Percentiles rank a stretch among this genome's conserved stretches.
These are phyloP conservation scores for Holacanthella duospinosa DNA, from an alignment of 2,888 invertebrate species.

Conservation along the genomic window DNA sequence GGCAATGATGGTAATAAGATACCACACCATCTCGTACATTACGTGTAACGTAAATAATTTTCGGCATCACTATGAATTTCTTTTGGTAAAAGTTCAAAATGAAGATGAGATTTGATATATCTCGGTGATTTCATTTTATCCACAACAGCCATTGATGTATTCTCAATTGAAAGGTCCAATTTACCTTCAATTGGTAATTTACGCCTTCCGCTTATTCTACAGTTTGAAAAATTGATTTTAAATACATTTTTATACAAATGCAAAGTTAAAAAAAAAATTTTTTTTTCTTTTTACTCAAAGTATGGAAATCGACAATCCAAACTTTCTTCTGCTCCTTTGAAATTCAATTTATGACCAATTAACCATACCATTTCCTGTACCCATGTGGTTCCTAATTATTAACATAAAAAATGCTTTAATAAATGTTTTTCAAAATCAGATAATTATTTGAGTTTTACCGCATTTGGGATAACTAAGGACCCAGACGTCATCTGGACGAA, in stretches of 20 bases:
- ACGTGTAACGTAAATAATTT: constrained; percentile 74
- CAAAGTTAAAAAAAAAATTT: no score
- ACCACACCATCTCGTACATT: constrained; percentile 78
- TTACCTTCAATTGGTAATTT: background rate
- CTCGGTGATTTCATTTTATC: constrained; percentile 32
- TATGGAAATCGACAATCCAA: constrained; percentile 57
- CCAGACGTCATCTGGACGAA: constrained; percentile 1
- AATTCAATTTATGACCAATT: constrained; percentile 53
- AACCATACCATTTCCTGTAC: constrained; percentile 65
- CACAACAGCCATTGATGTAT: constrained; percentile 1
- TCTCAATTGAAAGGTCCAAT: background rate
- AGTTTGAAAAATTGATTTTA: no score
- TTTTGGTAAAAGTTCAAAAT: constrained; percentile 38
- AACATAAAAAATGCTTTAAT: no score
- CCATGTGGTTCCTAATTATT: no score
- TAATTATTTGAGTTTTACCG: no score
- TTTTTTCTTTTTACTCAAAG: constrained; percentile 63
- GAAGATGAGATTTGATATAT: constrained; percentile 39
- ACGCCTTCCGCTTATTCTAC: background rate
- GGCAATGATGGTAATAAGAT: constrained; percentile 66
- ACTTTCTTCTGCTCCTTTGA: constrained; percentile 47
- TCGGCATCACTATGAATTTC: constrained; percentile 22
- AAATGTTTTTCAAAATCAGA: no score
- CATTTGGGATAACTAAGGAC: constrained; percentile 2
- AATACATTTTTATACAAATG: no score